Evolutionary conservation across 1,140 invertebrate species (phyloP), one percentile per base, ranked within the genome.

Genomic region (Lordiphosa mommai): DNA sequence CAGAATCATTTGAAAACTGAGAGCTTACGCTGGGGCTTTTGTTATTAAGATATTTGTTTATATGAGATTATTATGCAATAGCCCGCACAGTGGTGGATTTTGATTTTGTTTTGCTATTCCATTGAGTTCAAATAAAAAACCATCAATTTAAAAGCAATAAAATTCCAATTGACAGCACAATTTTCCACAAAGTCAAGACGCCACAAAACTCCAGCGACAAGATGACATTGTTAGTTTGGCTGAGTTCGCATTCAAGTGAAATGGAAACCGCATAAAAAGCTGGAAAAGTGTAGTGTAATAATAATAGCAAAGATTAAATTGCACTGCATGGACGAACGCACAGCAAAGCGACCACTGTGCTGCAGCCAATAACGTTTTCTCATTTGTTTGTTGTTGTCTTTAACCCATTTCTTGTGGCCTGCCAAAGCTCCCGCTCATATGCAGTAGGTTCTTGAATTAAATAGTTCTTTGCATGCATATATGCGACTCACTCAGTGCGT

Each of bases 121-220:
- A 6, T 10, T 40, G 9, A 9, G 6, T n/a, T 29, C 23, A 6
- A 27, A 20, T n/a, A n/a, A 17, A 55, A 65, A 32, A 48, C 29
- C 23, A 41, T 53, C 77, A 80, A 80, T 80, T 80, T 71, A 80
- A 80, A 84, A 80, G 76, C 76, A 50, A 80, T 84, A 80, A 80
- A 80, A 84, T 57, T 38, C 38, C 71, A 84, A 80, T 80, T 80
- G 76, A 72, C 71, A 84, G 53, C 61, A 82, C 67, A 47, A 43
- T 71, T 68, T 74, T 59, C 32, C 36, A 34, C 65, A 52, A 61
- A 58, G 52, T 33, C 76, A 82, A 13, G 6, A 33, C 23, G 40
- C 23, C 1, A 47, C 29, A 17, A 43, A 51, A 56, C 20, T 13
- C 36, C 9, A 50, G 49, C 34, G 20, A 52, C 12, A 14, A 43